Base-by-base conservation (phyloP, 1,140 invertebrate genomes). In the Elymnias hypermnestra region DNA sequence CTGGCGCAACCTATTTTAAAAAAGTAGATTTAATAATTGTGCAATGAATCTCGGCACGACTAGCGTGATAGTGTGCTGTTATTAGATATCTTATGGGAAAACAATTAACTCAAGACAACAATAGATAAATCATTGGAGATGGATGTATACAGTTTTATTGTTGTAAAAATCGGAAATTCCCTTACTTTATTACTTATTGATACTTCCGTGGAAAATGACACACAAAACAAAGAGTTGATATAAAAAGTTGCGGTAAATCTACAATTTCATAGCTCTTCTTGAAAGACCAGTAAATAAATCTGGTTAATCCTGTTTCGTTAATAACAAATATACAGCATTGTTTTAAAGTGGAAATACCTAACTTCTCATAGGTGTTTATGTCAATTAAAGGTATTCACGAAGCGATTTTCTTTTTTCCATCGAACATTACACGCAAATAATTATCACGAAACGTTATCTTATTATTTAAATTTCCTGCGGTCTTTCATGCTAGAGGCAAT, bases 121-220 rank as follows among this genome's bases (percentile, higher is more conserved):
- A 71, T 66, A 57, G 57, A 51, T 48, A 42, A 26, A 31, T 43
- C 43, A 48, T 46, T 18, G 50, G 38, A 19, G 23, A 53, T 50
- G 7, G 14, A 33, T 33, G 43, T 37, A 29, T 14, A 29, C 37
- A 42, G 26, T 35, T 55, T 53, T 53, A 53, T 69, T 57, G 40
- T 53, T 56, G 63, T 72, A 63, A 57, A 72, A 76, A 72, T 81
- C 75, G 78, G 81, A 81, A 79, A 82, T 81, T 66, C 78, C 81
- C 36, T 61, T 21, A 53, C 53, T 59, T 72, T 78, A 66, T 64
- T 53, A 67, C 26, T 13, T 29, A 29, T 12, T 12, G 29, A 15
- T 14, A 33, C 63, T 79, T 81, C 71, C 76, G 55, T 56, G 56
- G 67, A 77, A 75, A 69, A 71, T 48, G 17, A 57, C 14, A 1